Evolutionary conservation across 1,140 invertebrate species (phyloP), one percentile per base, ranked within the genome.

Genomic region (Drosophila malerkotliana): DNA sequence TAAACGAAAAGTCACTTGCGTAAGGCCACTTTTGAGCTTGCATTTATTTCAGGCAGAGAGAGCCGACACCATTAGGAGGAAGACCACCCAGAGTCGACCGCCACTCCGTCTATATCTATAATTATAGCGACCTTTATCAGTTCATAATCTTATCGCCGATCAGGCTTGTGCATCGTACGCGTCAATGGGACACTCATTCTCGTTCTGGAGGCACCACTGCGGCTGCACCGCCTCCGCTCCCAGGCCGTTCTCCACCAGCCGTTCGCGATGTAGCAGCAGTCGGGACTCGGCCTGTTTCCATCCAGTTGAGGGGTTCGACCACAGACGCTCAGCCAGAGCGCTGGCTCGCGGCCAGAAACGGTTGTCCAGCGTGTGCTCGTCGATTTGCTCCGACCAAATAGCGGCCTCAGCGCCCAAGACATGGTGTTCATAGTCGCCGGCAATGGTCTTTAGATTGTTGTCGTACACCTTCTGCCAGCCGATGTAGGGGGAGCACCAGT

Each of bases 401-500:
- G 96, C 93, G 1, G 95, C 96, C 90, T 97, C 96, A 0, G 94
- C 94, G 14, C 97, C 97, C 92, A 95, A 82, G 52, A 95, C 93
- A 58, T 93, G 92, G 66, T 94, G 69, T 3, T 91, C 92, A 61
- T 94, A 92, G 2, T 92, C 89, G 14, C 92, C 91, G 2, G 92
- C 93, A 56, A 97, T 94, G 5, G 92, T 78, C 18, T 92, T 91
- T 1, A 96, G 94, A 72, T 94, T 95, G 90, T 97, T 97, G 5
- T 95, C 93, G 79, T 97, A 98, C 7, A 97, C 94, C 75, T 95
- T 95, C 91, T 98, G 96, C 97, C 97, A 98, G 3, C 96, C 95
- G 88, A 96, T 97, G 91, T 97, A 97, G 0, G 97, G 97, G 0
- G 96, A 94, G 90, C 97, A 97, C 97, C 96, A 97, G 89, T 97